These are phyloP conservation scores for Strix occidentalis DNA, from an alignment of 2,797 vertebrate species.

Conservation along the genomic window DNA sequence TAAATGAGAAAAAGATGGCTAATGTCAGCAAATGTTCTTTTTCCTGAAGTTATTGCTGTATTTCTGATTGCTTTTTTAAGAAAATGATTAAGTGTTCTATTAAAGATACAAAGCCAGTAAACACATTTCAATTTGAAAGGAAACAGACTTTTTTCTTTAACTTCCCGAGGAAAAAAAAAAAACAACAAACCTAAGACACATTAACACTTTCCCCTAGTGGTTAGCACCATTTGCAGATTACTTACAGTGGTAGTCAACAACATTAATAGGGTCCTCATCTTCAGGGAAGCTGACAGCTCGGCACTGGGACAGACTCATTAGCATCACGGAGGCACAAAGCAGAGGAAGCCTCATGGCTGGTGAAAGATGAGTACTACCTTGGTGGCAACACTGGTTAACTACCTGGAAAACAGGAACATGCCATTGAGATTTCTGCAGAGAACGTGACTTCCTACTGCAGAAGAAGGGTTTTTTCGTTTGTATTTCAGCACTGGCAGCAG, in stretches of 20 bases:
- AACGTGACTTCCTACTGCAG: neutral
- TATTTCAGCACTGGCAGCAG: neutral
- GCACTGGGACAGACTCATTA: slow-evolving; percentile 77
- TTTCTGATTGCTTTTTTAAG: slow-evolving; percentile 57
- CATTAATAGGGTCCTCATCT: slow-evolving; percentile 86
- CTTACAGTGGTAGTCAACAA: slow-evolving; percentile 95
- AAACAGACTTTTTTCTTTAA: neutral
- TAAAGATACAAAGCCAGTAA: slow-evolving; percentile 54
- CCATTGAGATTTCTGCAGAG: neutral
- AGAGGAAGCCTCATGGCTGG: slow-evolving; percentile 87
- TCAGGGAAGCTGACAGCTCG: slow-evolving; percentile 93
- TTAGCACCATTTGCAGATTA: slow-evolving; percentile 11
- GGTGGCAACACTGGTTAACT: slow-evolving; percentile 77
- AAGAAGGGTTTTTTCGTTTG: fast-evolving
- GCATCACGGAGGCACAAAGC: slow-evolving; percentile 81
- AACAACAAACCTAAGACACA: neutral
- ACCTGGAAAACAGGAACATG: slow-evolving; percentile 81
- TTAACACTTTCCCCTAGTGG: neutral
- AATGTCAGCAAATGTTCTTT: slow-evolving; percentile 75
- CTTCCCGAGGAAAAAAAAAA: neutral
- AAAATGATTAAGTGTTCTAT: slow-evolving; percentile 57
- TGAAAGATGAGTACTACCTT: slow-evolving; percentile 73
- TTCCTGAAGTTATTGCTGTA: slow-evolving; percentile 66
- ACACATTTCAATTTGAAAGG: slow-evolving; percentile 31
- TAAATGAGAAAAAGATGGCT: slow-evolving; percentile 76